Percentiles rank a stretch among this genome's conserved stretches.
phyloP scores from a whole-genome alignment of 2,888 invertebrate species.

The Conomelus anceps region DNA sequence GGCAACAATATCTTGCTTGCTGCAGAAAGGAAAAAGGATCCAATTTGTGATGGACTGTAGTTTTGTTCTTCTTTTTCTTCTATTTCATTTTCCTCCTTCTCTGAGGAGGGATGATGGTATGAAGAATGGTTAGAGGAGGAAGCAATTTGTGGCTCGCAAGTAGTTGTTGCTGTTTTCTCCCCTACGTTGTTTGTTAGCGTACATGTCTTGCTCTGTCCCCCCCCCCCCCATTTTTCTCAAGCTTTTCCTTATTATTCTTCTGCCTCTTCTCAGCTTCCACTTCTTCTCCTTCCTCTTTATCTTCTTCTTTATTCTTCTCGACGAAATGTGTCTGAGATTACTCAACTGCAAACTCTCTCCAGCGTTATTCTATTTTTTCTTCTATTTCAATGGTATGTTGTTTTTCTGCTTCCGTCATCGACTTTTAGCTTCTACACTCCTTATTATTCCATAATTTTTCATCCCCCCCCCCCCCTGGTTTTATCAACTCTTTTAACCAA shows the following conservation, averaged over 20 bases:
- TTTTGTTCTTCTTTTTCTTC: neutral
- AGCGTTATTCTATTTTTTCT: no score
- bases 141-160: neutral
- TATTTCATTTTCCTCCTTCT: neutral
- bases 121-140: neutral
- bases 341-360: no score
- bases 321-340: no score
- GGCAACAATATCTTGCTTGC: neutral
- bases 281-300: no score
- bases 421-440: no score
- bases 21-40: neutral
- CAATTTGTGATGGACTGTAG: neutral
- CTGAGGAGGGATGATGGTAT: neutral
- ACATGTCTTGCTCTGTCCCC: neutral
- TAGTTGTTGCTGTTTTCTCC: neutral
- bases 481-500: no score
- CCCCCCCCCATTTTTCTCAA: neutral
- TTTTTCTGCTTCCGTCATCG: no score
- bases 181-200: neutral
- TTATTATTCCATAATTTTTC: no score
- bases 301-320: no score
- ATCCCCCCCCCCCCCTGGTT: no score
- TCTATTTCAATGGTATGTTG: no score
- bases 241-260: neutral
- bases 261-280: neutral